Percentiles rank a stretch among this genome's conserved stretches.
Conservation (phyloP, 2,113 vertebrate species). For the Poecile atricapillus region DNA sequence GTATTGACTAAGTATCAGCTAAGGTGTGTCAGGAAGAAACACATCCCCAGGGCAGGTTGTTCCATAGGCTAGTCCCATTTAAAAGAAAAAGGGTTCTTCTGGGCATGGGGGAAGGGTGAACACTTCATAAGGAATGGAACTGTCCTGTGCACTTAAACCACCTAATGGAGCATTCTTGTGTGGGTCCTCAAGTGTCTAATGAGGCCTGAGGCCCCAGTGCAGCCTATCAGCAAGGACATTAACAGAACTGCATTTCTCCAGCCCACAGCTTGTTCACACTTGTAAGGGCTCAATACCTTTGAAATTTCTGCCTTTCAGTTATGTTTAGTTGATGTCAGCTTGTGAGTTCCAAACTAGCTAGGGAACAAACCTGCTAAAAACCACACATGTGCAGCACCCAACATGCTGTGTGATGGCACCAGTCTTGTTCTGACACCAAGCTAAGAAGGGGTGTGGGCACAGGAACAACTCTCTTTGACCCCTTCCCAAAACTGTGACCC, state of each 20-base stretch:
- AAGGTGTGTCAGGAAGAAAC: background rate
- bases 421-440: background rate
- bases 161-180: accelerated
- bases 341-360: background rate
- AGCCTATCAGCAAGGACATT: background rate
- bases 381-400: accelerated
- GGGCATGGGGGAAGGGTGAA: background rate
- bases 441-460: background rate
- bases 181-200: background rate
- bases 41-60: background rate
- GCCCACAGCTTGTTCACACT: background rate
- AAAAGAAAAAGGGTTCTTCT: background rate
- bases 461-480: background rate
- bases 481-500: background rate
- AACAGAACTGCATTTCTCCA: background rate
- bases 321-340: background rate
- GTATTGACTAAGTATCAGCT: background rate
- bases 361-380: background rate
- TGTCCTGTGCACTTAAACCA: background rate
- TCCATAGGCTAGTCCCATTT: background rate
- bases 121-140: background rate
- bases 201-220: background rate
- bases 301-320: background rate
- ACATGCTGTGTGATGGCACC: accelerated
- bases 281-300: background rate